These are phyloP conservation scores for Felis chaus DNA, from an alignment of 2,113 vertebrate genomes.

Conservation along the genomic window DNA sequence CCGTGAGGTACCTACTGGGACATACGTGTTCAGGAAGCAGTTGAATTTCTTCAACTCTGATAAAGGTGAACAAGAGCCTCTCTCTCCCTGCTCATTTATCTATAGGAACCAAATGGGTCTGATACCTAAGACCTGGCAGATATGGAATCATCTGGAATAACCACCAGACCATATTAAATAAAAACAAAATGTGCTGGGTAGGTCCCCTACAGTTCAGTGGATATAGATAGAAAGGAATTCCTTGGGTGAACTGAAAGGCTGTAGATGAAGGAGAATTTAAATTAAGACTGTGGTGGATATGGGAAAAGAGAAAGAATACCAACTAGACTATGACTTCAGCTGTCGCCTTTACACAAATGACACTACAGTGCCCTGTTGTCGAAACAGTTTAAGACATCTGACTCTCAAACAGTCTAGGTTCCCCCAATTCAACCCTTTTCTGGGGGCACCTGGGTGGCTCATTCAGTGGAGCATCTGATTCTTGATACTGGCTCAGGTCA, in stretches of 20 bases:
- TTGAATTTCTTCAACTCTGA: background rate
- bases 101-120: background rate
- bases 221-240: background rate
- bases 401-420: background rate
- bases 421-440: background rate
- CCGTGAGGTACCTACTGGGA: too few relatives aligned
- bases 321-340: background rate
- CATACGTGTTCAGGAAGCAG: too few relatives aligned
- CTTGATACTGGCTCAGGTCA: too few relatives aligned
- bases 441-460: background rate
- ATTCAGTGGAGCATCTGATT: too few relatives aligned
- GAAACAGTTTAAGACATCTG: background rate
- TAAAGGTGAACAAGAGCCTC: background rate
- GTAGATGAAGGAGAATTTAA: background rate
- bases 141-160: background rate
- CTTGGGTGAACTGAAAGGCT: background rate
- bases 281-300: background rate
- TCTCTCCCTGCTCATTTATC: background rate
- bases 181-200: background rate
- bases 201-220: background rate
- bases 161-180: background rate
- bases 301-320: background rate
- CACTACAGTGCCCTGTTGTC: background rate
- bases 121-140: background rate
- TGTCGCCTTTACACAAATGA: background rate